A percentile compares a stretch with the other conserved stretches of the same genome.
Conservation (phyloP, 1,140 invertebrate genomes). For the Plodia interpunctella region DNA sequence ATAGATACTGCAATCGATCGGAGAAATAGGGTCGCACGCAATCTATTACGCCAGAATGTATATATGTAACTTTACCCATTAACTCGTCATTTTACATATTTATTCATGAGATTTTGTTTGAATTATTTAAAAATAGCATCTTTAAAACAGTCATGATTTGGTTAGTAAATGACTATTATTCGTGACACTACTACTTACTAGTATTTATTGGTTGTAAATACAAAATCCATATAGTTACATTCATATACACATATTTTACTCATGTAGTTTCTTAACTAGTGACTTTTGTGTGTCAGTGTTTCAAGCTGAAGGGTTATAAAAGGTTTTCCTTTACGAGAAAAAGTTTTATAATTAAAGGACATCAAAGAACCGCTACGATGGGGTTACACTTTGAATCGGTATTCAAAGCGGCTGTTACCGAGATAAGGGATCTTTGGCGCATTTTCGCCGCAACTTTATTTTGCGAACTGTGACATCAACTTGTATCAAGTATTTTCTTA, state of each 20-base stretch:
- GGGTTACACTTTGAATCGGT: slow-evolving; percentile 70
- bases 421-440: slow-evolving; percentile 68
- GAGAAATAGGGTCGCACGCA: too few relatives aligned
- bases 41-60: too few relatives aligned
- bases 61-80: too few relatives aligned
- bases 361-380: slow-evolving; percentile 67
- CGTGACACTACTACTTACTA: too few relatives aligned
- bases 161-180: too few relatives aligned
- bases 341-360: slow-evolving; percentile 74
- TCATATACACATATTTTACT: too few relatives aligned
- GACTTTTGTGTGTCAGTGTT: slow-evolving; percentile 26
- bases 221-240: neutral
- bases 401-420: slow-evolving; percentile 62
- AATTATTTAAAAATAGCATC: too few relatives aligned
- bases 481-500: neutral
- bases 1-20: too few relatives aligned
- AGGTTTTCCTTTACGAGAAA: slow-evolving; percentile 61
- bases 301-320: slow-evolving; percentile 42
- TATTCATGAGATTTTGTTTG: too few relatives aligned
- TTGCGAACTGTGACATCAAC: slow-evolving; percentile 54
- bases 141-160: too few relatives aligned
- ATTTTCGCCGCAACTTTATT: slow-evolving; percentile 61
- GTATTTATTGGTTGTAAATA: too few relatives aligned
- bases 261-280: slow-evolving; percentile 15
- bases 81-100: too few relatives aligned